These are phyloP conservation scores for Thaumetopoea pityocampa DNA, from an alignment of 1,140 invertebrate genomes.

Conservation along the genomic window DNA sequence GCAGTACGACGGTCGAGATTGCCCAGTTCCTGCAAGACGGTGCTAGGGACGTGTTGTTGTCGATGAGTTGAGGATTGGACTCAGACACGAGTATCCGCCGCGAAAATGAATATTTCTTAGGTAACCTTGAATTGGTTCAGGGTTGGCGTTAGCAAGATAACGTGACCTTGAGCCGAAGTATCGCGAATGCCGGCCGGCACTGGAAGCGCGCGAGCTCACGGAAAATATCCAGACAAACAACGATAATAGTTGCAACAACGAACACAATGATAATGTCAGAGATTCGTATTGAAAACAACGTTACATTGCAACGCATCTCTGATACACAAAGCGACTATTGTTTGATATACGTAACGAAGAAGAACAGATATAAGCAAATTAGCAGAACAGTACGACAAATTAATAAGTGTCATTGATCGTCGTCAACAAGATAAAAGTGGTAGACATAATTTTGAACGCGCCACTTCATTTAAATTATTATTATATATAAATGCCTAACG, in stretches of 20 bases:
- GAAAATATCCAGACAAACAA: slow-evolving; percentile 62
- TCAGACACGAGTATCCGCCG: slow-evolving; percentile 2
- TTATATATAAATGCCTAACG: slow-evolving; percentile 62
- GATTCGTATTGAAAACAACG: slow-evolving; percentile 12
- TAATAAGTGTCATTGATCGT: slow-evolving; percentile 13
- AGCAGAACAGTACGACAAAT: slow-evolving; percentile 11
- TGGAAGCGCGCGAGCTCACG: slow-evolving; percentile 48
- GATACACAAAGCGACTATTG: no score
- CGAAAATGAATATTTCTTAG: slow-evolving; percentile 17
- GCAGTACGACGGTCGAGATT: slow-evolving; percentile 60
- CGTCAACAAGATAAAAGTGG: slow-evolving; percentile 20
- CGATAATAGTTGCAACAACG: slow-evolving; percentile 42
- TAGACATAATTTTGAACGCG: slow-evolving; percentile 42
- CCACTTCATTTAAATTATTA: slow-evolving; percentile 59
- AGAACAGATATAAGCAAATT: slow-evolving; percentile 7
- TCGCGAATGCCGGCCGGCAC: slow-evolving; percentile 64
- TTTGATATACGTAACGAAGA: no score
- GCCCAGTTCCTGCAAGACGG: slow-evolving; percentile 63
- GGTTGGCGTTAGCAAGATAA: slow-evolving; percentile 68
- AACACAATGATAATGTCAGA: slow-evolving; percentile 40
- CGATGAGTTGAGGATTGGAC: slow-evolving; percentile 18
- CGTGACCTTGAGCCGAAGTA: slow-evolving; percentile 64
- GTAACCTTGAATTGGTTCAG: slow-evolving; percentile 43
- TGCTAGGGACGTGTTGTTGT: slow-evolving; percentile 42
- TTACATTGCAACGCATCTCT: no score